Conservation (phyloP, 2,113 vertebrate genomes). For the Rynchops niger region DNA sequence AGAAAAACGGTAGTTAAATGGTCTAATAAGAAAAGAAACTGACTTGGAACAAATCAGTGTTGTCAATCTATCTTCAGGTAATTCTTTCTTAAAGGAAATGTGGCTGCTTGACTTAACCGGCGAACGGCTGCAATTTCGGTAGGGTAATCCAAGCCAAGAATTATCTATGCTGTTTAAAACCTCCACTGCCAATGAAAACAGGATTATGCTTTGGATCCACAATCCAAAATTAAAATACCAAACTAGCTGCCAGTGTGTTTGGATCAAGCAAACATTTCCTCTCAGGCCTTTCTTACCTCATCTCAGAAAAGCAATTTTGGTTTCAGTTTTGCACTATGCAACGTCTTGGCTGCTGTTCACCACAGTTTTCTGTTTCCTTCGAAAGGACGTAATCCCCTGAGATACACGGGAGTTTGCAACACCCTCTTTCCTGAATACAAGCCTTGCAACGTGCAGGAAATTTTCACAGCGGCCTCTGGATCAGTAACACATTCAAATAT, state of each 20-base stretch:
- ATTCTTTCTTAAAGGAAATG: background rate
- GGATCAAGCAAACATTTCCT: background rate
- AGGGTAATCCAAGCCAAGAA: background rate
- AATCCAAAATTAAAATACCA: constrained; percentile 12
- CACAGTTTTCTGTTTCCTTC: background rate
- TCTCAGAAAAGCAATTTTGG: background rate
- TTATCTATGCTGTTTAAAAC: background rate
- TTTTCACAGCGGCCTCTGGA: background rate
- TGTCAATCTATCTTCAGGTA: background rate
- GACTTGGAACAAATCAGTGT: background rate
- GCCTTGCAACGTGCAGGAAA: background rate
- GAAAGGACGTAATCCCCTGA: background rate
- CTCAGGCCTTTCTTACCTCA: background rate
- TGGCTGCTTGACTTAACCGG: background rate
- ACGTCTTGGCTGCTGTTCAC: background rate
- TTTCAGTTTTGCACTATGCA: constrained; percentile 37
- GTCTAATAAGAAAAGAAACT: background rate
- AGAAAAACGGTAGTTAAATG: background rate
- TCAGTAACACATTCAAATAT: background rate
- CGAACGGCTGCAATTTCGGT: background rate
- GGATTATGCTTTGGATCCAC: background rate
- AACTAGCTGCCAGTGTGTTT: background rate
- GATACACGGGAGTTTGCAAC: background rate
- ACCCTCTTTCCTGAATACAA: background rate
- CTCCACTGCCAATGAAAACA: constrained; percentile 19